phyloP scores from a whole-genome alignment of 2,113 vertebrate genomes.

The Podilymbus podiceps region DNA sequence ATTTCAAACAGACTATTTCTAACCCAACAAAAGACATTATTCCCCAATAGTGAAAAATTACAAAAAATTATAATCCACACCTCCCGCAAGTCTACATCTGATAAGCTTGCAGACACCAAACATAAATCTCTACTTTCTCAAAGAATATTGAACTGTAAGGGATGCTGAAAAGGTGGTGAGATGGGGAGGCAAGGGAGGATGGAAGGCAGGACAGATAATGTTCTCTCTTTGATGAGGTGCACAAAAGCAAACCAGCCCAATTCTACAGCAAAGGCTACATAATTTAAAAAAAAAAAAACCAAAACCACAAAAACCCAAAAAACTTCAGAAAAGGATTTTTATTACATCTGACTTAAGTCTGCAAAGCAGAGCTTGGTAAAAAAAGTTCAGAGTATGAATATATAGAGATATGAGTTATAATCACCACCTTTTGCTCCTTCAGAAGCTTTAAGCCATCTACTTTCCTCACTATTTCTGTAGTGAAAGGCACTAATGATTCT shows the following conservation, averaged over 20 bases:
- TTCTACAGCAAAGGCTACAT: not conserved
- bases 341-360: not conserved
- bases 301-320: too few relatives aligned
- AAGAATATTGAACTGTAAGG: not conserved
- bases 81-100: not conserved
- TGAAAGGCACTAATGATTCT: not conserved
- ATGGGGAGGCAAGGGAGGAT: not conserved
- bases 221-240: not conserved
- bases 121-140: not conserved
- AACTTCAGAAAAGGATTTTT: not conserved
- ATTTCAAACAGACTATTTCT: not conserved
- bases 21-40: not conserved
- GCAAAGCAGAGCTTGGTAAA: not conserved
- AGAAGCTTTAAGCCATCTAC: not conserved
- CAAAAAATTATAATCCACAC: not conserved
- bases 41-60: not conserved
- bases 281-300: not conserved
- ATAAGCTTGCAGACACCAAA: not conserved
- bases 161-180: not conserved
- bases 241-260: not conserved
- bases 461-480: not conserved
- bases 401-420: not conserved
- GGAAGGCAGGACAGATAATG: not conserved
- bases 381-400: not conserved
- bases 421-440: not conserved